A percentile compares a stretch with the other conserved stretches of the same genome.
phyloP scores from a whole-genome alignment of 2,888 invertebrate genomes.

The Cancer borealis region DNA sequence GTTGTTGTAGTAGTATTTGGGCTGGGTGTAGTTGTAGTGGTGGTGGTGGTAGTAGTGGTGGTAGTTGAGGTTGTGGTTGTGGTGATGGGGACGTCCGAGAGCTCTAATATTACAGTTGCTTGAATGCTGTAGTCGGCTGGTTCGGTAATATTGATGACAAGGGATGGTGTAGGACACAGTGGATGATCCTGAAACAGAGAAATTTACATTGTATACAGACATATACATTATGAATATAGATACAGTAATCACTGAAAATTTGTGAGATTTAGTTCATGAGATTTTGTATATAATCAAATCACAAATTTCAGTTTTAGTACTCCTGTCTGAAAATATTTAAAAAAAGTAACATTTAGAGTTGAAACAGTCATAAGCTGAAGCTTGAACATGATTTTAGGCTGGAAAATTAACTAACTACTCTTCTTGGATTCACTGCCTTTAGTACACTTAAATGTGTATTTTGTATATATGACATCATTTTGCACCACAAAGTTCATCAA shows the following conservation, averaged over 20 bases:
- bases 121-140: slow-evolving; percentile 69
- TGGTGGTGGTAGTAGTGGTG: slow-evolving; percentile 72
- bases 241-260: neutral
- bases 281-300: too few relatives aligned
- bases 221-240: neutral
- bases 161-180: slow-evolving; percentile 71
- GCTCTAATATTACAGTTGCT: slow-evolving; percentile 63
- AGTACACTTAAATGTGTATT: neutral
- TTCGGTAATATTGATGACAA: slow-evolving; percentile 74
- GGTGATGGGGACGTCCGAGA: slow-evolving; percentile 63
- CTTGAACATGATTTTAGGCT: neutral
- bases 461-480: neutral
- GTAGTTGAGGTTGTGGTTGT: slow-evolving; percentile 71
- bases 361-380: neutral
- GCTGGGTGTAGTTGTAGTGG: slow-evolving; percentile 66
- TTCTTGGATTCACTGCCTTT: neutral
- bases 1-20: slow-evolving; percentile 68
- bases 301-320: too few relatives aligned
- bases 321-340: too few relatives aligned
- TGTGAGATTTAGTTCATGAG: too few relatives aligned
- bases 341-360: neutral
- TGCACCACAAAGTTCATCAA: slow-evolving; percentile 4
- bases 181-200: slow-evolving; percentile 63
- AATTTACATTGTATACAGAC: neutral
- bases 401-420: neutral